Evolutionary conservation across 2,113 vertebrate species (phyloP), one percentile per base, ranked within the genome.

Genomic region (Ancistrus triradiatus): DNA sequence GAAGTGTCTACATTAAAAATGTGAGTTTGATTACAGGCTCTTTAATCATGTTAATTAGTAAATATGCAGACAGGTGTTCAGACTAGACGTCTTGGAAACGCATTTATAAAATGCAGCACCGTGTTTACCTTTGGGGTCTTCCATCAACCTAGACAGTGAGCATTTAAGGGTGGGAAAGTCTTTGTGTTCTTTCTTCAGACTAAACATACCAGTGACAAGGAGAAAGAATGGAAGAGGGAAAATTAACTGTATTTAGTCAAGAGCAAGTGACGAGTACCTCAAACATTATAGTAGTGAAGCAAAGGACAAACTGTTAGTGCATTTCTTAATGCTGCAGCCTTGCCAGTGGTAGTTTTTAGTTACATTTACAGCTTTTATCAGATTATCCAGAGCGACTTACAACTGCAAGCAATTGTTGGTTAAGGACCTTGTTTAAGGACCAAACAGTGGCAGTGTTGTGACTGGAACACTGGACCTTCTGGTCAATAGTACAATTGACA

Each of bases 191-290:
- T 61, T 56, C 17, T 58, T 51, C 51, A 72, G 69, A 66, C 57
- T 57, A 63, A 72, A 72, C 44, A 58, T 28, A 51, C 58, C 49
- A 50, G 24, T 66, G 24, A 66, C 42, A 50, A 55, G 28, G 17
- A 43, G 35, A 48, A 60, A 18, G n/a, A 25, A 44, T 17, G 18
- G 38, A 18, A 49, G 13, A 61, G 21, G 25, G 27, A 64, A 66
- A 18, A 62, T 13, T 18, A 50, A 11, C 43, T 31, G 35, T 33
- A 64, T 52, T 58, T 59, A 19, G 22, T 40, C 50, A 15, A 59
- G 22, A 52, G 19, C 38, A 10, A 63, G 40, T 17, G 13, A 13
- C 2, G 24, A n/a, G 22, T 14, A 18, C 7, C 31, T 24, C 40
- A 53, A 31, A 31, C 25, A 51, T 65, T 9, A 24, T 27, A 21